Evolutionary conservation across 2,888 invertebrate species (phyloP).

Genomic region (Tiliacea citrago): DNA sequence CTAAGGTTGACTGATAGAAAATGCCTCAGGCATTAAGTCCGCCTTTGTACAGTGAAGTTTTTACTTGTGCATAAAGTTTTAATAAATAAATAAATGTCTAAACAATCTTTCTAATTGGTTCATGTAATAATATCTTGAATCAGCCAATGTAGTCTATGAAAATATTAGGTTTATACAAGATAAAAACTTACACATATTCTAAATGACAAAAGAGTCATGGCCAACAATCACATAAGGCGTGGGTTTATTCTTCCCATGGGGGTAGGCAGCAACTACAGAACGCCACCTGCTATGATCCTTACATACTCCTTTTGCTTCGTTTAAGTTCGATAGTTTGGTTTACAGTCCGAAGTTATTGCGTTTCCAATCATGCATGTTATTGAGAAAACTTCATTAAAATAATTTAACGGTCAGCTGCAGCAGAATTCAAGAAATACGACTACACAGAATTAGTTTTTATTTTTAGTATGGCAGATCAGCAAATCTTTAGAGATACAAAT

Average conservation of each 20-base stretch:
- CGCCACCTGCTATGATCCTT: not conserved
- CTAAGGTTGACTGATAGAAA: no score
- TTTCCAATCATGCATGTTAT: conserved; percentile 15
- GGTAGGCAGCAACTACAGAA: not conserved
- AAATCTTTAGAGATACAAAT: no score
- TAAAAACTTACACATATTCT: conserved; percentile 23
- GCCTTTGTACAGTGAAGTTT: no score
- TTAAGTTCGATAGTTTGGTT: not conserved
- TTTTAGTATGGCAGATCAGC: not conserved
- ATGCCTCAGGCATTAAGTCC: no score
- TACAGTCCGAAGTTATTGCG: not conserved
- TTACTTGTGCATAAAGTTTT: no score
- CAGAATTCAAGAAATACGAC: conserved; percentile 2
- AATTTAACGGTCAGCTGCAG: not conserved
- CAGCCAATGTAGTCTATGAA: not conserved
- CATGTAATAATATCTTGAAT: not conserved
- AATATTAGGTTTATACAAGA: not conserved
- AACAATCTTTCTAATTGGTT: not conserved
- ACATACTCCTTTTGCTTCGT: not conserved
- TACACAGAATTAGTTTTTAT: not conserved
- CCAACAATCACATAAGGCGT: conserved; percentile 1
- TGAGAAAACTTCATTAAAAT: conserved; percentile 5
- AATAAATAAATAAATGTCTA: no score
- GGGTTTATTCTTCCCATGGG: not conserved
- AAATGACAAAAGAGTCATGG: not conserved